Evolutionary conservation across 2,888 invertebrate species (phyloP).

Genomic region (Eupsilia transversa): DNA sequence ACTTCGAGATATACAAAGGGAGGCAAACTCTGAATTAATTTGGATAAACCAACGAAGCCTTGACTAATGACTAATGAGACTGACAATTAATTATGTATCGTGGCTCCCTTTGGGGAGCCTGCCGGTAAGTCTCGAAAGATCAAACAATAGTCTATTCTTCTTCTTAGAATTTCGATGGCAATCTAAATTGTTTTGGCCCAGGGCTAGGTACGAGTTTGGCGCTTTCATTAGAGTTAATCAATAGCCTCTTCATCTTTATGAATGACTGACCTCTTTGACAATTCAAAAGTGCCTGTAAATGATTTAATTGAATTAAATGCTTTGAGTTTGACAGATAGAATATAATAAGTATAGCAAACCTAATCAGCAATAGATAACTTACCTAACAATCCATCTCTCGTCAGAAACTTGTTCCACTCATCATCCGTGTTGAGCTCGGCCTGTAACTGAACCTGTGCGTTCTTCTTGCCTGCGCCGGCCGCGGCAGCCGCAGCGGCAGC

Average conservation of each 20-base stretch:
- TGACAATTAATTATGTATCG: background rate
- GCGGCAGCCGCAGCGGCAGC: conserved; percentile 85
- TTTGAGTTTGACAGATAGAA: background rate
- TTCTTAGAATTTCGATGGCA: no score
- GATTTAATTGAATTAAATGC: no score
- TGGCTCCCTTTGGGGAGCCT: background rate
- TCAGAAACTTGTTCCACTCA: conserved; percentile 95
- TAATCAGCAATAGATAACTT: conserved; percentile 64
- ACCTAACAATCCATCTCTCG: conserved; percentile 94
- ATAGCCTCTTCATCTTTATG: no score
- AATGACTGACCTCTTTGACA: no score
- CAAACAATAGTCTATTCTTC: background rate
- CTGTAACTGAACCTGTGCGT: conserved; percentile 94
- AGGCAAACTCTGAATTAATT: background rate
- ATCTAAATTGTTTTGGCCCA: background rate
- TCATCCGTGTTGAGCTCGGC: conserved; percentile 95
- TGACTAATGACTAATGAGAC: background rate
- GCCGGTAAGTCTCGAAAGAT: background rate
- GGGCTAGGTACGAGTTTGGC: background rate
- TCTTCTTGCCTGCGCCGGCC: conserved; percentile 92
- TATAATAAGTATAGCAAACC: no score
- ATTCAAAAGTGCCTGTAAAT: no score
- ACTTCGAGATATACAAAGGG: background rate
- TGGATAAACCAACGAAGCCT: background rate
- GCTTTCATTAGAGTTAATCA: background rate